Percentiles rank a stretch among this genome's conserved stretches.
Evolutionary conservation across 2,888 invertebrate genomes (phyloP).

Genomic region (Teleogryllus oceanicus): DNA sequence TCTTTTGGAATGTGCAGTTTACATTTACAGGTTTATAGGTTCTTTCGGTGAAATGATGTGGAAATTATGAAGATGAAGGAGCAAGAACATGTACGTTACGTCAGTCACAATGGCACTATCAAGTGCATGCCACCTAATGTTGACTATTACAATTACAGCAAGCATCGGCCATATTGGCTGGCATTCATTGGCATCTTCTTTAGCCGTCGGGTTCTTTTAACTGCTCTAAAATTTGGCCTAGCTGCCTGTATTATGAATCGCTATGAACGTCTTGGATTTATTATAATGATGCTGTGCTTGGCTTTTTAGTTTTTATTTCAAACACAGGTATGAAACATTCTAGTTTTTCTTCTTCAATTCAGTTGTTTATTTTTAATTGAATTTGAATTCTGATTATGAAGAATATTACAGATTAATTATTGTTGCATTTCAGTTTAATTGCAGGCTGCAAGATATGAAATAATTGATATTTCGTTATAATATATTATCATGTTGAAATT

Average conservation of each 20-base stretch:
- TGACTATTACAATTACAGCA: slow-evolving; percentile 2
- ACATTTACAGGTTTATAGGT: neutral
- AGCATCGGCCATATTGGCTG: neutral
- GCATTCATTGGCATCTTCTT: neutral
- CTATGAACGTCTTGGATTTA: neutral
- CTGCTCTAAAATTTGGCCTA: neutral
- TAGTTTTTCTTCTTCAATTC: neutral
- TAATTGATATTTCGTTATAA: too few species aligned
- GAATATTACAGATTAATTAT: neutral
- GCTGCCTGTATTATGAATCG: neutral
- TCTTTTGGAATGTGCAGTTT: neutral
- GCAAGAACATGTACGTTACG: neutral
- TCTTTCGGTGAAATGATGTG: neutral
- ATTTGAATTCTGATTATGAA: neutral
- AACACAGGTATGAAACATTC: neutral
- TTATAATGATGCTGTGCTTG: neutral
- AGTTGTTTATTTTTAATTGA: neutral
- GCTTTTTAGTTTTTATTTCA: neutral
- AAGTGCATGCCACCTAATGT: neutral
- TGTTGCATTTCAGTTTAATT: neutral
- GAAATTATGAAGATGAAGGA: neutral
- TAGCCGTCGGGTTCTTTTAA: neutral
- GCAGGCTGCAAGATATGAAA: neutral
- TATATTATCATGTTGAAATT: neutral
- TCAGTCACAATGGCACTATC: neutral